Evolutionary conservation across 2,888 invertebrate genomes (phyloP).

Genomic region (Drosophila trichaetosa): DNA sequence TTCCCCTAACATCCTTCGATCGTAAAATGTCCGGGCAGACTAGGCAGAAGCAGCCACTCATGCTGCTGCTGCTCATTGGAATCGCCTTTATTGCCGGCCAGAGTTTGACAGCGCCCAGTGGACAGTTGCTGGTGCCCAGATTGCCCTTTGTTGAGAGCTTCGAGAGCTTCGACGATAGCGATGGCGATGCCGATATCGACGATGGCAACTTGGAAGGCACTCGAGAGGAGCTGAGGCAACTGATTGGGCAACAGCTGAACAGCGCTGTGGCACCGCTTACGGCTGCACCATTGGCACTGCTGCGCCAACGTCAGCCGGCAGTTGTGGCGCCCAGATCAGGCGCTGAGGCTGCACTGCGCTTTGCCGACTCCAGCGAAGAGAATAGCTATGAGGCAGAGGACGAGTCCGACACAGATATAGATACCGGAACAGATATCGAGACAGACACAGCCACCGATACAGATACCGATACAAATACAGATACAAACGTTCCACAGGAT

Average conservation of each 20-base stretch:
- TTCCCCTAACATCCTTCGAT: neutral
- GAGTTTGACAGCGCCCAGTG: constrained; percentile 29
- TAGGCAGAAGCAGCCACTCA: constrained; percentile 2
- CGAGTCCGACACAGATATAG: constrained; percentile 8
- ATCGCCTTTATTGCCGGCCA: constrained; percentile 30
- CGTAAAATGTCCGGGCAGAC: constrained; percentile 32
- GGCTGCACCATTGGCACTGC: constrained; percentile 36
- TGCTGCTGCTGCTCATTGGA: constrained; percentile 39
- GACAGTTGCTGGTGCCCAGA: constrained; percentile 50
- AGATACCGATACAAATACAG: constrained; percentile 5
- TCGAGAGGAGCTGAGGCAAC: constrained; percentile 40
- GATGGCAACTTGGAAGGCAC: constrained; percentile 24
- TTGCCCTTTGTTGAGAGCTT: constrained; percentile 59
- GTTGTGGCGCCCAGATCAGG: constrained; percentile 55
- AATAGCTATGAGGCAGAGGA: constrained; percentile 44
- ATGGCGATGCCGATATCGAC: neutral
- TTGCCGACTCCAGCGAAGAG: constrained; percentile 49
- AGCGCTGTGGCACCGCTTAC: constrained; percentile 61
- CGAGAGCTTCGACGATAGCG: constrained; percentile 48
- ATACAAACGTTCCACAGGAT: constrained; percentile 11
- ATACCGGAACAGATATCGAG: neutral
- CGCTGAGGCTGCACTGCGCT: constrained; percentile 40
- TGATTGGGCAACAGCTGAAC: constrained; percentile 54
- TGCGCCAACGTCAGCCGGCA: constrained; percentile 46
- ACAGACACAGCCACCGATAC: neutral